phyloP scores from a whole-genome alignment of 2,797 vertebrate genomes.

The Podarcis siculus region DNA sequence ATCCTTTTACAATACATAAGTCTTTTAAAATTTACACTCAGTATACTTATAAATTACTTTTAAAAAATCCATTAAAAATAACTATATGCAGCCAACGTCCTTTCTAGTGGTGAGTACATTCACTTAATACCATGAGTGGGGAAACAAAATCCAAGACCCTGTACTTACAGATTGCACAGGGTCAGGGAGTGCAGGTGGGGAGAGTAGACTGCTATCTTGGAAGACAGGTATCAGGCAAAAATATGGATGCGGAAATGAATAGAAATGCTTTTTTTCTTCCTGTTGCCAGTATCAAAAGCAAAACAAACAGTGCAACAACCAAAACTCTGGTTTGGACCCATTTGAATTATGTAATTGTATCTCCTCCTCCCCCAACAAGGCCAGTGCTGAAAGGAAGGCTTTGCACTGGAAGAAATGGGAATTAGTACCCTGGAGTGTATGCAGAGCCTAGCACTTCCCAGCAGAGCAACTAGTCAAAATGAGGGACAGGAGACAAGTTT shows the following conservation, averaged over 20 bases:
- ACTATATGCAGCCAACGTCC: constrained; percentile 70
- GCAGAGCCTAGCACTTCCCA: not conserved
- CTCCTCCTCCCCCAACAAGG: not conserved
- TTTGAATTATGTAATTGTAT: not conserved
- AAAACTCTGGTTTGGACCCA: constrained; percentile 13
- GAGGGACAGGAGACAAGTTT: not conserved
- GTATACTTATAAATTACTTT: constrained; percentile 82
- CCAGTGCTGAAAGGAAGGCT: constrained; percentile 15
- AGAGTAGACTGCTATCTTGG: not conserved
- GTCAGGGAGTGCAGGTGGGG: not conserved
- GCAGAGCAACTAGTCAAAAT: not conserved
- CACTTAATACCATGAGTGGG: constrained; percentile 66
- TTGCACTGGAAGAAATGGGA: constrained; percentile 27
- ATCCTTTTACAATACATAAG: constrained; percentile 78
- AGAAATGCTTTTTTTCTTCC: not conserved
- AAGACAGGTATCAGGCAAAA: constrained; percentile 36
- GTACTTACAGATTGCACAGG: constrained; percentile 7
- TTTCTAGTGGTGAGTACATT: constrained; percentile 78
- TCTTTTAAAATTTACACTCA: constrained; percentile 78
- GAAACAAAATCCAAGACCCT: constrained; percentile 28
- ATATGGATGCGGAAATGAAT: not conserved
- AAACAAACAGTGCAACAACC: constrained; percentile 17
- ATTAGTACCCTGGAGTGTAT: not conserved
- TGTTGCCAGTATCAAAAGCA: not conserved
- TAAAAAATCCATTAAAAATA: constrained; percentile 72